Conservation (phyloP, 2,113 vertebrate species). For the Hippocampus barbouri region DNA sequence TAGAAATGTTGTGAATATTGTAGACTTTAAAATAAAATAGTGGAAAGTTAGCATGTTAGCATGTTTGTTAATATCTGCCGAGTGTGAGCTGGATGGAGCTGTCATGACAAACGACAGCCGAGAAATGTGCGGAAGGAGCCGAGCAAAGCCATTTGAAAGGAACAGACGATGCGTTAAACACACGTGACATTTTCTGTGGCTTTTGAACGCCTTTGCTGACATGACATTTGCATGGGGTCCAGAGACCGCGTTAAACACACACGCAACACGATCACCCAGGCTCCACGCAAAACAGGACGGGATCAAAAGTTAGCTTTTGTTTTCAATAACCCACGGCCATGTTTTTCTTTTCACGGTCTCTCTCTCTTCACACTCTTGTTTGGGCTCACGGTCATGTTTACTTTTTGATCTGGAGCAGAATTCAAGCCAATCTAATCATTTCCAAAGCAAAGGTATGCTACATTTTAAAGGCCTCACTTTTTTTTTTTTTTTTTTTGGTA, state of each 20-base stretch:
- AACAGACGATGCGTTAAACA: too few relatives aligned
- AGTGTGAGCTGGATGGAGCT: not conserved
- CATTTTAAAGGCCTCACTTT: not conserved
- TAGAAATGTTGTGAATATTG: too few relatives aligned
- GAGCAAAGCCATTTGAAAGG: too few relatives aligned
- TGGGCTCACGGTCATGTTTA: not conserved
- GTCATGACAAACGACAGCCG: not conserved
- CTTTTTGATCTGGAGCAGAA: not conserved
- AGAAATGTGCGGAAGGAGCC: slow-evolving; percentile 17
- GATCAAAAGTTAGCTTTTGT: not conserved
- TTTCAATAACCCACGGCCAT: not conserved
- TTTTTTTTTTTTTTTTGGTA: not conserved
- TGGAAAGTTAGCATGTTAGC: too few relatives aligned
- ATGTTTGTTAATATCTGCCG: too few relatives aligned
- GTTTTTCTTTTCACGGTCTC: not conserved
- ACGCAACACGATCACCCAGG: too few relatives aligned
- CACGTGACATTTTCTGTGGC: too few relatives aligned
- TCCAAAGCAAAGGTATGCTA: not conserved
- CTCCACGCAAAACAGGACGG: not conserved
- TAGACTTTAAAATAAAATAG: too few relatives aligned
- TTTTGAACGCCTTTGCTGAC: too few relatives aligned
- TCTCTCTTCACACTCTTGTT: not conserved
- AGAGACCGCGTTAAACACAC: not conserved
- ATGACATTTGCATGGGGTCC: too few relatives aligned
- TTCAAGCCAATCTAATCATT: not conserved